Percentiles rank a stretch among this genome's conserved stretches.
phyloP scores from a whole-genome alignment of 2,888 invertebrate genomes.

The Ramazzottius varieornatus region DNA sequence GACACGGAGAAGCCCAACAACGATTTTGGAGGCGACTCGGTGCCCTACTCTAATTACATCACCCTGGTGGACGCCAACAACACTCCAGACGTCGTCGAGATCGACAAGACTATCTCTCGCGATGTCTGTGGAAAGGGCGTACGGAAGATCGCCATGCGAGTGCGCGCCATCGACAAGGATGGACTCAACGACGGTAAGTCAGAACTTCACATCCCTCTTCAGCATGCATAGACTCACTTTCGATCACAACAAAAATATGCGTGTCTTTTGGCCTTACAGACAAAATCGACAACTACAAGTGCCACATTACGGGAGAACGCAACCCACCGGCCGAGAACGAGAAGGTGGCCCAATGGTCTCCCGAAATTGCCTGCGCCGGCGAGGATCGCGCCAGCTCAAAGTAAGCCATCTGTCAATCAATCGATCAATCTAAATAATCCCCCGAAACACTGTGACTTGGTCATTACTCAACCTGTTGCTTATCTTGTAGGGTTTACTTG shows the following conservation, averaged over 20 bases:
- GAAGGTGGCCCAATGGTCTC: neutral
- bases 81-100: neutral
- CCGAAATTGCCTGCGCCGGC: neutral
- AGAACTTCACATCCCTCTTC: neutral
- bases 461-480: neutral
- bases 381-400: neutral
- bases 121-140: neutral
- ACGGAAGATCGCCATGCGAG: neutral
- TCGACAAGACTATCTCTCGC: neutral
- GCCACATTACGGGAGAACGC: neutral
- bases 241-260: no score
- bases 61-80: neutral
- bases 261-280: neutral
- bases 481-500: neutral
- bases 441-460: neutral
- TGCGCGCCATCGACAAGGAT: neutral
- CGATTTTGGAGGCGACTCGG: neutral
- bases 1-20: neutral
- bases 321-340: neutral
- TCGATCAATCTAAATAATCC: neutral
- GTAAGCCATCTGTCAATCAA: neutral
- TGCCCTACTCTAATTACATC: neutral
- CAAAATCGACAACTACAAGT: conserved; percentile 1
- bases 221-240: no score
- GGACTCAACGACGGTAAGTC: neutral